Percentiles rank a stretch among this genome's conserved stretches.
Evolutionary conservation across 2,113 vertebrate species (phyloP).

Genomic region (Pelodiscus sinensis): DNA sequence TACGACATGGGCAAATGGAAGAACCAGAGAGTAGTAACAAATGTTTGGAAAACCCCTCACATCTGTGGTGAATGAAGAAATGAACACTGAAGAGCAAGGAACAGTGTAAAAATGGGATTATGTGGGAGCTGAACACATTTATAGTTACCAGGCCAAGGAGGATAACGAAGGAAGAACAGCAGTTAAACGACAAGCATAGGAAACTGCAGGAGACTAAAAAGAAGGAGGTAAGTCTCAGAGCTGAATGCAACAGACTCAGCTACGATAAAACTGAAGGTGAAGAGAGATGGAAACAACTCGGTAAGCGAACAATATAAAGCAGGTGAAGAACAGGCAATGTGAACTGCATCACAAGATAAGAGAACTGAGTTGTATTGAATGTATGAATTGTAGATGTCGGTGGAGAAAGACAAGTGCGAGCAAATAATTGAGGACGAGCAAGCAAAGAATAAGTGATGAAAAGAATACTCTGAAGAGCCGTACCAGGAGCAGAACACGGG

Average conservation of each 20-base stretch:
- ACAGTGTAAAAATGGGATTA: not conserved
- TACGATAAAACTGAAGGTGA: not conserved
- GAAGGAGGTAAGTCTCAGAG: not conserved
- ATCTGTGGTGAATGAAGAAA: not conserved
- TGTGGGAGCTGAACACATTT: not conserved
- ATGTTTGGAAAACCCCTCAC: not conserved
- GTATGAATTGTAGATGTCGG: not conserved
- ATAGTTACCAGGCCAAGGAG: not conserved
- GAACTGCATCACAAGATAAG: not conserved
- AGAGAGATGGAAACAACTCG: not conserved
- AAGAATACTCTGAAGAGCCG: not conserved
- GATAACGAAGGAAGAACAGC: not conserved
- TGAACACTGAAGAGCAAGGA: not conserved
- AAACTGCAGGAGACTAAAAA: not conserved
- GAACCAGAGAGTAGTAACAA: not conserved
- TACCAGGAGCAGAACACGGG: not conserved
- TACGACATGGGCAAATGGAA: not conserved
- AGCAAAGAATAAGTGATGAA: not conserved
- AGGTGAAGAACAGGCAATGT: not conserved
- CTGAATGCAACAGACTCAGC: not conserved
- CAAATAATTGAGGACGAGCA: not conserved
- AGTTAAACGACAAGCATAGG: not conserved
- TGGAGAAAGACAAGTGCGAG: not conserved
- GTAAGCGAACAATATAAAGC: not conserved
- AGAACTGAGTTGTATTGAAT: not conserved